Evolutionary conservation across 2,797 vertebrate genomes (phyloP), one percentile per base, ranked within the genome.

Genomic region (Setipinna tenuifilis): DNA sequence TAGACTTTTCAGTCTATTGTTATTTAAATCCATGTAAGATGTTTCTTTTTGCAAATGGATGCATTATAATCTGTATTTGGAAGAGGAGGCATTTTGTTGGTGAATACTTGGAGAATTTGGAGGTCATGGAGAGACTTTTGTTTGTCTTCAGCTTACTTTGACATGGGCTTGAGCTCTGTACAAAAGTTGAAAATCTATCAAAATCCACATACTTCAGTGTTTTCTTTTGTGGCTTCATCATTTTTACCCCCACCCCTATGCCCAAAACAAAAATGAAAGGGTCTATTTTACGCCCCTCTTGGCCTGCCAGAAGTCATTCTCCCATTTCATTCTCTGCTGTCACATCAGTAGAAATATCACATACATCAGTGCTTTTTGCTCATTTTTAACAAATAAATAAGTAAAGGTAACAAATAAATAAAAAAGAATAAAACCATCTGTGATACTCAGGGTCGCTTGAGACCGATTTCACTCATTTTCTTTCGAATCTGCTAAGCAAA

Each of bases 291-390:
- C 68, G 10, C 7, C 17, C 31, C n/a, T 23, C 48, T 75, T 59
- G 21, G 46, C 35, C 85, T 83, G 82, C 65, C 82, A 78, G 75
- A 83, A 75, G n/a, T 57, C 28, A 83, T 62, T 59, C 14, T 61
- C 35, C 31, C 62, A 78, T 48, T 58, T 58, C 58, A 28, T 5
- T 54, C n/a, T 11, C 83, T 23, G 17, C 82, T 86, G 85, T 86
- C 85, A 86, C 59, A 54, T 86, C 85, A 86, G 78, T 86, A 44
- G 71, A 78, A 78, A 21, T 35, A 78, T 44, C 50, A 85, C 54
- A 25, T 41, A 48, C 17, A 78, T 78, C 35, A 6, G 71, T 21
- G 31, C 71, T 44, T 44, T 31, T 14, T 78, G 35, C 17, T 35
- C 35, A 41, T 78, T 44, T 75, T 23, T 54, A 54, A 14, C 65